phyloP scores from a whole-genome alignment of 2,888 invertebrate species.

The Eilema sororculum region DNA sequence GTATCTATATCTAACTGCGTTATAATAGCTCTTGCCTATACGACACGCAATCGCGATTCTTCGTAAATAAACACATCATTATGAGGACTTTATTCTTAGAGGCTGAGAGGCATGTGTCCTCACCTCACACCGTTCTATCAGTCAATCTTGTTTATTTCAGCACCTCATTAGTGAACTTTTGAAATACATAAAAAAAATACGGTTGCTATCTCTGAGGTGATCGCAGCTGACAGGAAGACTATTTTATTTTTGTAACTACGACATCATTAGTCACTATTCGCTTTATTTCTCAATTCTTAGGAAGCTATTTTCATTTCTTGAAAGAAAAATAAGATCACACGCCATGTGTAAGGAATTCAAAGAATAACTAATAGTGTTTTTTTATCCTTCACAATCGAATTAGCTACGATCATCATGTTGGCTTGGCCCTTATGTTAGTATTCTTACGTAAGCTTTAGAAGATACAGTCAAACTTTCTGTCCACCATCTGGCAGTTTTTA shows the following conservation, averaged over 20 bases:
- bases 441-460: background rate
- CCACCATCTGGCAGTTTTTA: background rate
- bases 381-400: background rate
- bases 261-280: constrained; percentile 11
- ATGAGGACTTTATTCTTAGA: constrained; percentile 11
- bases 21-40: constrained; percentile 39
- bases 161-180: constrained; percentile 22
- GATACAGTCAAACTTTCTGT: background rate
- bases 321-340: background rate
- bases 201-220: constrained; percentile 33
- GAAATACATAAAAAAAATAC: constrained; percentile 7
- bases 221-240: constrained; percentile 35
- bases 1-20: constrained; percentile 29
- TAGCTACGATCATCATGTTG: too few relatives aligned
- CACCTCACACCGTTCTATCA: background rate
- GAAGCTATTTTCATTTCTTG: constrained; percentile 10
- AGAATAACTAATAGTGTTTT: background rate
- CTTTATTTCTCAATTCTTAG: constrained; percentile 14
- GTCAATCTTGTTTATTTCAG: constrained; percentile 12
- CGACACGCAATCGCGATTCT: constrained; percentile 21
- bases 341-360: background rate
- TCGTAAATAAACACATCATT: constrained; percentile 12
- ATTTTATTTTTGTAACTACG: constrained; percentile 29
- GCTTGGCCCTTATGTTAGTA: too few relatives aligned
- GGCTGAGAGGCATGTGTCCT: background rate